Percentiles rank a stretch among this genome's conserved stretches.
Evolutionary conservation across 2,797 vertebrate species (phyloP).

Genomic region (Cephalopachus bancanus): DNA sequence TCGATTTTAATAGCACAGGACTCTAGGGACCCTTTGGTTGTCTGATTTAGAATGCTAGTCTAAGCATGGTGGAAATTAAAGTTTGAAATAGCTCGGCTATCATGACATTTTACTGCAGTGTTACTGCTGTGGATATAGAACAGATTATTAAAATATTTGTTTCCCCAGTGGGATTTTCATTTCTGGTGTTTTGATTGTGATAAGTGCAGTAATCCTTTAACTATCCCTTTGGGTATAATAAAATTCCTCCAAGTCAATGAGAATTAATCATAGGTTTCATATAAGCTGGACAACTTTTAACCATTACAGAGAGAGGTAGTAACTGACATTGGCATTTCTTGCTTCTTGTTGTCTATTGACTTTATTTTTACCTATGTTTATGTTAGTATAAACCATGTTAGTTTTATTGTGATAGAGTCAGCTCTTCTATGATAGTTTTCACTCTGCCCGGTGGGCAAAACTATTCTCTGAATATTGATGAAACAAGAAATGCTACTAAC

Average conservation of each 20-base stretch:
- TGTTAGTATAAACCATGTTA: not conserved
- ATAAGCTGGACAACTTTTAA: conserved; percentile 51
- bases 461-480: not conserved
- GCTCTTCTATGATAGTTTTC: not conserved
- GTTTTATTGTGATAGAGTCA: not conserved
- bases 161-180: conserved; percentile 74
- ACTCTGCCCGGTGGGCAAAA: not conserved
- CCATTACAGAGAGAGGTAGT: not conserved
- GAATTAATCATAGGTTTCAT: conserved; percentile 69
- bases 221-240: conserved; percentile 71
- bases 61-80: conserved; percentile 74
- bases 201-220: conserved; percentile 75
- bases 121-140: conserved; percentile 63
- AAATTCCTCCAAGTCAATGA: conserved; percentile 70
- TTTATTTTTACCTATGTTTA: conserved; percentile 50
- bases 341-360: not conserved
- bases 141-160: conserved; percentile 82
- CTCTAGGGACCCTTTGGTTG: conserved; percentile 53
- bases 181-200: conserved; percentile 71
- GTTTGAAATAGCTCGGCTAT: conserved; percentile 60
- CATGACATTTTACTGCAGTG: conserved; percentile 70
- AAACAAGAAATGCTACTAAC: not conserved
- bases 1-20: conserved; percentile 63
- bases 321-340: conserved; percentile 57
- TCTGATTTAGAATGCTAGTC: conserved; percentile 73